phyloP scores from a whole-genome alignment of 2,888 invertebrate genomes.

The Ephialtes manifestator region DNA sequence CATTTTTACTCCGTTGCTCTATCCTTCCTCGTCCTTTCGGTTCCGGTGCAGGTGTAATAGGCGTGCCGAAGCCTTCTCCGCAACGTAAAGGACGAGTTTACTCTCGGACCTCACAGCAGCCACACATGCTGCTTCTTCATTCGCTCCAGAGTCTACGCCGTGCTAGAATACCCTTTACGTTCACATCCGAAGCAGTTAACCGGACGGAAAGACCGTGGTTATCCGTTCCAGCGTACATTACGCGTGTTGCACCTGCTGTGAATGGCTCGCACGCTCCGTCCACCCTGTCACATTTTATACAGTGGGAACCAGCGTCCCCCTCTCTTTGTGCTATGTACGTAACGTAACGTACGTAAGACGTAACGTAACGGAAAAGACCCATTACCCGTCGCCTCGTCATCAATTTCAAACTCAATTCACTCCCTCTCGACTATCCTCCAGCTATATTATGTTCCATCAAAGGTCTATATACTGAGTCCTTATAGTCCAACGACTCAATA shows the following conservation, averaged over 20 bases:
- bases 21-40: conserved; percentile 14
- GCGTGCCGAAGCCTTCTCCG: conserved; percentile 6
- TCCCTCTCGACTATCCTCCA: background rate
- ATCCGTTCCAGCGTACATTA: background rate
- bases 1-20: conserved; percentile 15
- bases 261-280: background rate
- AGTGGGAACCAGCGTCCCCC: background rate
- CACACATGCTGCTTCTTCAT: background rate
- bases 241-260: conserved; percentile 3
- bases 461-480: background rate
- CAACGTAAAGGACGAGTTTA: background rate
- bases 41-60: conserved; percentile 34
- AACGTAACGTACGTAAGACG: too few relatives aligned
- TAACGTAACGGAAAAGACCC: background rate
- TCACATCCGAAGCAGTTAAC: conserved; percentile 7
- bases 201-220: background rate
- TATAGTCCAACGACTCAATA: background rate
- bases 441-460: background rate
- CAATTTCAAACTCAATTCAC: background rate
- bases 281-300: background rate
- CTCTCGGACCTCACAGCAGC: background rate
- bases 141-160: background rate
- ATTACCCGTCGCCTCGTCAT: background rate
- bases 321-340: background rate
- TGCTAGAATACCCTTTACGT: background rate